A percentile compares a stretch with the other conserved stretches of the same genome.
Conservation (phyloP, 2,113 vertebrate genomes). For the rat (Rattus norvegicus) region DNA sequence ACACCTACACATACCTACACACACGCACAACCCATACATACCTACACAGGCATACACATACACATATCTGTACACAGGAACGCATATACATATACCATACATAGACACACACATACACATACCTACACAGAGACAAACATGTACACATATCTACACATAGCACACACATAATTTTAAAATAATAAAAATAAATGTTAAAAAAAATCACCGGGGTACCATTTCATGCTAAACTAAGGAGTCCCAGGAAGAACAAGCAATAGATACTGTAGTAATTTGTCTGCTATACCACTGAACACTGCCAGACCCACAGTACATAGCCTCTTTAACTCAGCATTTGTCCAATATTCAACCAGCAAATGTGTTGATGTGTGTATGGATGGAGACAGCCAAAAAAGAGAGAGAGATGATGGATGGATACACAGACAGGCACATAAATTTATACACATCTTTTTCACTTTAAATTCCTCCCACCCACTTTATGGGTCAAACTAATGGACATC, state of each 20-base stretch:
- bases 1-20: too few species aligned
- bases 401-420: background rate
- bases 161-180: background rate
- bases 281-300: background rate
- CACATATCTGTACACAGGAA: too few species aligned
- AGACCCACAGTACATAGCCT: background rate
- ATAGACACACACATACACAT: too few species aligned
- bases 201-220: background rate
- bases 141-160: too few species aligned
- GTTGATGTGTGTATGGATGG: background rate
- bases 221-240: background rate
- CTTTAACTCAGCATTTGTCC: background rate
- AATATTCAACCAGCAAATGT: background rate
- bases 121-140: too few species aligned
- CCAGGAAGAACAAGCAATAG: background rate
- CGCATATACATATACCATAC: too few species aligned
- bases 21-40: too few species aligned
- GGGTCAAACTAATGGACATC: conserved; percentile 36
- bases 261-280: background rate
- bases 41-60: too few species aligned
- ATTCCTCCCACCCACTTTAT: conserved; percentile 3
- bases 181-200: background rate
- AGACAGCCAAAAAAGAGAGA: background rate
- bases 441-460: background rate
- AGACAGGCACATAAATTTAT: background rate